Conservation (phyloP, 1,140 invertebrate species). For the Pachypsylla venusta region DNA sequence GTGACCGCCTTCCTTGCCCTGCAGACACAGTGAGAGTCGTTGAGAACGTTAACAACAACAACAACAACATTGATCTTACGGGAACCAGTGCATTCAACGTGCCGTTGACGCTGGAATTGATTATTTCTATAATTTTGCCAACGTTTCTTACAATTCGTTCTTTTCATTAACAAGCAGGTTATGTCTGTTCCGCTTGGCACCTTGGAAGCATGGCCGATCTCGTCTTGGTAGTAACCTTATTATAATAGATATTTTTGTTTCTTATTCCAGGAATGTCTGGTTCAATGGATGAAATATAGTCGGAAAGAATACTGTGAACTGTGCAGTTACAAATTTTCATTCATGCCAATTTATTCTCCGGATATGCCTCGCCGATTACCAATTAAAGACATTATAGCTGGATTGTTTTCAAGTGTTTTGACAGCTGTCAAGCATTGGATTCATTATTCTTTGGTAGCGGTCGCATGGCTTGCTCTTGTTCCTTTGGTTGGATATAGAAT, state of each 20-base stretch:
- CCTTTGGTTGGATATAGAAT: slow-evolving; percentile 93
- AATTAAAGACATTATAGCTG: slow-evolving; percentile 72
- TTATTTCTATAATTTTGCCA: too few relatives aligned
- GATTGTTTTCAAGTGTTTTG: slow-evolving; percentile 72
- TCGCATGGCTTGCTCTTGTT: slow-evolving; percentile 96
- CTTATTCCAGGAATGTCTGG: slow-evolving; percentile 46
- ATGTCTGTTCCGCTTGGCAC: neutral
- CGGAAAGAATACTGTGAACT: slow-evolving; percentile 98
- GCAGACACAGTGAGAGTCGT: too few relatives aligned
- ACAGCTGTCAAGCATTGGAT: slow-evolving; percentile 91
- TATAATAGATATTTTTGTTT: slow-evolving; percentile 12
- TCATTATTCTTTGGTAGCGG: slow-evolving; percentile 87
- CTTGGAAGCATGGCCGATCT: neutral
- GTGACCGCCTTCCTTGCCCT: too few relatives aligned
- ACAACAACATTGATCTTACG: too few relatives aligned
- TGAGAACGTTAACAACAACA: too few relatives aligned
- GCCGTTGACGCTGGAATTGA: too few relatives aligned
- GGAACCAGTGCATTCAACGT: too few relatives aligned
- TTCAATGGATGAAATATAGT: slow-evolving; percentile 88
- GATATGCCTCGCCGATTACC: slow-evolving; percentile 96
- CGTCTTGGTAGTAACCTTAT: neutral
- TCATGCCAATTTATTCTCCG: slow-evolving; percentile 96
- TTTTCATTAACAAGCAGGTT: too few relatives aligned
- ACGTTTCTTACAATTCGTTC: too few relatives aligned
- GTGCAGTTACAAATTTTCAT: slow-evolving; percentile 94